Base-by-base conservation (phyloP, 1,140 invertebrate genomes). In the Lerema accius region DNA sequence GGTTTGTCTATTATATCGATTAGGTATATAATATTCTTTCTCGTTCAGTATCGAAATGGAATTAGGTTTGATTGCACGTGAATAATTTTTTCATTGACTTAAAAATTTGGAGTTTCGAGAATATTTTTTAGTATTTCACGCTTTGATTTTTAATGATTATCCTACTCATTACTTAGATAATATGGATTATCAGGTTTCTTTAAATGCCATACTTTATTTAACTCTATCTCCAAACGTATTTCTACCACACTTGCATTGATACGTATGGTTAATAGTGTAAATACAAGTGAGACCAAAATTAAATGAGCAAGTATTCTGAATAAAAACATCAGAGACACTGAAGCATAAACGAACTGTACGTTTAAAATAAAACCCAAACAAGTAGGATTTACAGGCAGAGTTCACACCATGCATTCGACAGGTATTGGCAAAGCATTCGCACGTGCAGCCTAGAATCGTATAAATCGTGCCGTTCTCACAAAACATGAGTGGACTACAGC, bases 401-500 rank as follows among this genome's bases (percentile, higher is more conserved):
- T 17, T 51, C 23, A 43, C 35, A 37, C 35, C 35, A 5, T n/a
- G 16, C 51, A 26, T 43, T 10, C 11, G 51, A 55, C 35, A 55
- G 37, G 51, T 28, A 26, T 23, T 43, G 55, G 15, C 35, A 53
- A 26, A 19, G 50, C 50, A 53, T 40, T 53, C 37, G 50, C 55
- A 59, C 55, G 55, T 59, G 42, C 43, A 59, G 11, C 42, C 55
- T 59, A 48, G 55, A 46, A 59, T 59, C 55, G 55, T 37, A 59
- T 59, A 59, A 59, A 59, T 59, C 55, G 55, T 59, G 55, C 55
- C 43, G 42, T 59, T 59, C 55, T 59, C 55, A 59, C 55, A 59
- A 39, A 58, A 58, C 55, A 59, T 48, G 43, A 59, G 55, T 43
- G 16, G 43, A 32, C 42, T 46, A 13, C 42, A 19, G 43, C 43